Percentiles rank a stretch among this genome's conserved stretches.
phyloP scores from a whole-genome alignment of 2,113 vertebrate species.

The Cryptomyrus ogoouensis region DNA sequence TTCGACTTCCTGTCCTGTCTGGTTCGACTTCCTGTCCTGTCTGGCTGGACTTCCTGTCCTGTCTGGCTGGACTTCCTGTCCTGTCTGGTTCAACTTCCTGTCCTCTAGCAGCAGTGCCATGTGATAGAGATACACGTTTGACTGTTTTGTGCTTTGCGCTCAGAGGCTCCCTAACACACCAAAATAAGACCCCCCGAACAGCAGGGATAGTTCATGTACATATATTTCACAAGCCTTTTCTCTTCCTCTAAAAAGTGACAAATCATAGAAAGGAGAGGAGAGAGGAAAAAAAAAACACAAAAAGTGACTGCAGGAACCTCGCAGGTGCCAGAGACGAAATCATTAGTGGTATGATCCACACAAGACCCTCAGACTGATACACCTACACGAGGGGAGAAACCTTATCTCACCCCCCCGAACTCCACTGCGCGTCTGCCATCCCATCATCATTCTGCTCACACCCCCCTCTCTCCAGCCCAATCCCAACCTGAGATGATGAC shows the following conservation, averaged over 20 bases:
- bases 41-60: not conserved
- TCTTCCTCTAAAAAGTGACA: not conserved
- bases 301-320: not conserved
- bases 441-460: not conserved
- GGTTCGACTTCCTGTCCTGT: not conserved
- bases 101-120: not conserved
- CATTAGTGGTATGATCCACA: not conserved
- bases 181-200: not conserved
- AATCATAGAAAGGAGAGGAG: not conserved
- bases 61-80: not conserved
- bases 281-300: not conserved
- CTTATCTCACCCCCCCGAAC: not conserved
- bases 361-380: not conserved
- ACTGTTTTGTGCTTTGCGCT: not conserved
- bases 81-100: not conserved
- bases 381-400: not conserved
- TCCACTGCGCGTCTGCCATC: not conserved
- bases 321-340: not conserved
- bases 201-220: not conserved
- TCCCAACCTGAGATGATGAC: not conserved
- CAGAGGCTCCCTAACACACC: not conserved
- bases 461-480: not conserved
- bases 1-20: not conserved
- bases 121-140: not conserved
- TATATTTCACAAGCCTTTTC: not conserved